Evolutionary conservation across 2,797 vertebrate genomes (phyloP), one percentile per base, ranked within the genome.

Genomic region (Enteromius fasciolatus): DNA sequence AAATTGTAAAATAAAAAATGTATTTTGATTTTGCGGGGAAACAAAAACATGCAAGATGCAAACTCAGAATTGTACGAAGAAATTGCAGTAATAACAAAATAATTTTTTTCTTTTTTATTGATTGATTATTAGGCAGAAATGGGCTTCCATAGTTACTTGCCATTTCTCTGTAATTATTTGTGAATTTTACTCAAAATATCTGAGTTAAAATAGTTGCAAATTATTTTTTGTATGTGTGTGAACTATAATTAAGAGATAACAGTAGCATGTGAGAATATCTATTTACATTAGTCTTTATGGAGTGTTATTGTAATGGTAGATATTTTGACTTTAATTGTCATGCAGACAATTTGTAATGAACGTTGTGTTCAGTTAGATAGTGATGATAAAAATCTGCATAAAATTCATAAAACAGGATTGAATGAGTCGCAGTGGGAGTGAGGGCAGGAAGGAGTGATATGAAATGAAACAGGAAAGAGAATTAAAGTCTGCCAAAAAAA

Each of bases 391-490:
- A 8, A 39, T 2, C 5, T 28, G 59, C 25, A 14, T 11, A 12
- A 23, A 39, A 23, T 68, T 31, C 2, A 31, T 52, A 28, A 52
- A 48, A 54, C 20, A 57, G 18, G 20, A 23, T 10, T 20, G 10
- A 36, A 33, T 81, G 31, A 67, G 23, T 75, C 70, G 67, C 17
- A 50, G 11, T 20, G 28, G 28, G 28, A 28, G 39, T 0, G 10
- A n/a, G 9, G 25, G 15, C 9, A 68, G 54, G 54, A 57, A 74
- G 18, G 11, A 63, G 23, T 77, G 20, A 67, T 10, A 61, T 39
- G 12, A 78, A 83, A 7, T 72, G 64, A 61, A 80, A 80, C 36
- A 72, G 57, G 68, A 87, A 78, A 52, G 28, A 50, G 5, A 61
- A 31, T 31, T 28, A 50, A 28, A 81, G 7, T 23, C 28, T 50